Conservation (phyloP, 2,888 invertebrate species). For the Pachliopta kotzebuea region DNA sequence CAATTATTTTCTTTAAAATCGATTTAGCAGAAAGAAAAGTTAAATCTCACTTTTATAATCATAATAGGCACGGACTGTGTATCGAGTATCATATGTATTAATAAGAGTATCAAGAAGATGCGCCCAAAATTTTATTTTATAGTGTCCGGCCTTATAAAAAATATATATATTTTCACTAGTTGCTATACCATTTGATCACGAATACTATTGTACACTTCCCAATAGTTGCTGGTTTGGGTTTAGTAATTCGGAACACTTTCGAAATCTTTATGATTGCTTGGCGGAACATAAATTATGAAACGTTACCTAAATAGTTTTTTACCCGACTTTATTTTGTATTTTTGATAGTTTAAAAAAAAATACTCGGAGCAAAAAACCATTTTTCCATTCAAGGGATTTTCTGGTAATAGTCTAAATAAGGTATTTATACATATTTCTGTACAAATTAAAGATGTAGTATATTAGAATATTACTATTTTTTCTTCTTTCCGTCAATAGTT, state of each 20-base stretch:
- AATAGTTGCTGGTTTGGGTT: background rate
- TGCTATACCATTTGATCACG: background rate
- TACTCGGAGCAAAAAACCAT: background rate
- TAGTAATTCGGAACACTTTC: conserved; percentile 1
- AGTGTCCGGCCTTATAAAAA: background rate
- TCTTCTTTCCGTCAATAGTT: no score
- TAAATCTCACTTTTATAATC: no score
- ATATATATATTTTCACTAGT: background rate
- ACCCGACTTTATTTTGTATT: background rate
- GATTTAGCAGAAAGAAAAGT: no score
- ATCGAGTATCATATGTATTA: no score
- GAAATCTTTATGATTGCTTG: background rate
- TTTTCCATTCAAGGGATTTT: background rate
- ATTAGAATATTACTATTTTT: no score
- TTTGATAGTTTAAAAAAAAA: background rate
- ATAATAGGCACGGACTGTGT: no score
- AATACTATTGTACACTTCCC: background rate
- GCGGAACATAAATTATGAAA: background rate
- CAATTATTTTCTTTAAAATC: no score
- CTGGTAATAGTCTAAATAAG: no score
- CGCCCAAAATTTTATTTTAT: background rate
- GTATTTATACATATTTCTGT: no score
- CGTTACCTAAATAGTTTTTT: background rate
- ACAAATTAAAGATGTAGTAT: no score
- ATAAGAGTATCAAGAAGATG: no score